Percentiles rank a stretch among this genome's conserved stretches.
Evolutionary conservation across 1,140 invertebrate genomes (phyloP).

Genomic region (Aphaenogaster floridana): DNA sequence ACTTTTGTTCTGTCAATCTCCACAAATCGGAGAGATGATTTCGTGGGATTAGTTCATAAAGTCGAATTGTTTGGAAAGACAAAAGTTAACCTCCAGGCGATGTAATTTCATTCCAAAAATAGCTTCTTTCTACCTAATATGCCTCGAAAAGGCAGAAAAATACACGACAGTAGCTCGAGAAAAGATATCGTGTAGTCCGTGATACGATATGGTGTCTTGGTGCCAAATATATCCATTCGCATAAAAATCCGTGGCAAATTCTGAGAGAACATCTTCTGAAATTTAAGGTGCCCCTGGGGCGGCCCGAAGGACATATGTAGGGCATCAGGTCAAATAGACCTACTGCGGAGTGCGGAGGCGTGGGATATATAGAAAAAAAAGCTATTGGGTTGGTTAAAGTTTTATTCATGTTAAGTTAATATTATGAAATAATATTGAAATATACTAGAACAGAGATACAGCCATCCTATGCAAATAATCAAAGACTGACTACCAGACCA

Average conservation of each 20-base stretch:
- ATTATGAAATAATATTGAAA: slow-evolving; percentile 40
- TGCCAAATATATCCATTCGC: slow-evolving; percentile 64
- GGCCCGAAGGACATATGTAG: slow-evolving; percentile 72
- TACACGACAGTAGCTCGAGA: background rate
- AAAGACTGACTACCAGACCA: background rate
- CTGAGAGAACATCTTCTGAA: slow-evolving; percentile 70
- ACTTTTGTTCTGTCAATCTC: background rate
- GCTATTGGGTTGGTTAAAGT: slow-evolving; percentile 20
- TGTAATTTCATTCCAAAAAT: slow-evolving; percentile 44
- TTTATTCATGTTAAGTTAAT: background rate
- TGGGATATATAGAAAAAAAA: slow-evolving; percentile 54
- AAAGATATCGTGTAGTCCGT: slow-evolving; percentile 32
- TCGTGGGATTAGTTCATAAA: slow-evolving; percentile 31
- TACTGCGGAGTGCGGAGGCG: slow-evolving; percentile 40
- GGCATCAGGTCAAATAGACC: slow-evolving; percentile 75
- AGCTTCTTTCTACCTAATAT: slow-evolving; percentile 25
- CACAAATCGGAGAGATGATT: background rate
- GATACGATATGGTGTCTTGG: background rate
- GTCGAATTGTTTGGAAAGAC: slow-evolving; percentile 29
- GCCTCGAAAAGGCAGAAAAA: slow-evolving; percentile 12
- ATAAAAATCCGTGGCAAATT: slow-evolving; percentile 69
- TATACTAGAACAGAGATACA: background rate
- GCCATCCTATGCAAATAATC: slow-evolving; percentile 24
- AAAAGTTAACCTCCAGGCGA: background rate
- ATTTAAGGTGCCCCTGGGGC: slow-evolving; percentile 77